These are phyloP conservation scores for Balanococcus diminutus DNA, from an alignment of 2,888 invertebrate species.

Conservation along the genomic window DNA sequence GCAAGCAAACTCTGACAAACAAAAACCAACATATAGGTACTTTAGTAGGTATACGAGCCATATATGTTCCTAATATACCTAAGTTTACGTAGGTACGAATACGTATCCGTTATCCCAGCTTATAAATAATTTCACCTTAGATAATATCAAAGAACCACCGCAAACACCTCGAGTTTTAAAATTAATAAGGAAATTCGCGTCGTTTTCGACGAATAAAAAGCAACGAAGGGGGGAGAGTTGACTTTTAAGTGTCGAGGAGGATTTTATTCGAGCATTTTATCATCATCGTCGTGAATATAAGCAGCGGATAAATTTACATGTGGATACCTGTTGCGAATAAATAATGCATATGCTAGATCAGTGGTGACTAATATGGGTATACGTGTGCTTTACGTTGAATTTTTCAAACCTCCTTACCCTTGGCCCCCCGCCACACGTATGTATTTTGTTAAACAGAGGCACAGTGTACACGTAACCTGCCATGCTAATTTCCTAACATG, in stretches of 20 bases:
- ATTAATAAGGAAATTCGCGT: neutral
- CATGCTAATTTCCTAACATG: too few relatives aligned
- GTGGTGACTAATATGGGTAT: neutral
- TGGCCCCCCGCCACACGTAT: too few relatives aligned
- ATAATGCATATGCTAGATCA: neutral
- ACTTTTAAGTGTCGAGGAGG: neutral
- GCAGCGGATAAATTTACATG: neutral
- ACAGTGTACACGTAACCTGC: too few relatives aligned
- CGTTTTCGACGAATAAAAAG: neutral
- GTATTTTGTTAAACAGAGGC: too few relatives aligned
- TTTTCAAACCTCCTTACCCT: neutral
- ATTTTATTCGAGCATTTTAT: neutral
- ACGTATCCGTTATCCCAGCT: too few relatives aligned
- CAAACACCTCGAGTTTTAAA: neutral
- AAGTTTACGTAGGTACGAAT: too few relatives aligned
- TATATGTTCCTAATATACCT: too few relatives aligned
- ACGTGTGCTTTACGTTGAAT: neutral
- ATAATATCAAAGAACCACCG: neutral
- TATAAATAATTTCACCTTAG: neutral
- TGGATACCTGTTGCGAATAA: slow-evolving; percentile 5
- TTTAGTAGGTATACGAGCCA: too few relatives aligned
- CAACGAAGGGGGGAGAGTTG: neutral
- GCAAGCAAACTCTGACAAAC: too few relatives aligned
- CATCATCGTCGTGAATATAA: neutral
- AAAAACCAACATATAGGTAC: too few relatives aligned